Conservation (phyloP, 2,797 vertebrate genomes). For the Thamnophis elegans region DNA sequence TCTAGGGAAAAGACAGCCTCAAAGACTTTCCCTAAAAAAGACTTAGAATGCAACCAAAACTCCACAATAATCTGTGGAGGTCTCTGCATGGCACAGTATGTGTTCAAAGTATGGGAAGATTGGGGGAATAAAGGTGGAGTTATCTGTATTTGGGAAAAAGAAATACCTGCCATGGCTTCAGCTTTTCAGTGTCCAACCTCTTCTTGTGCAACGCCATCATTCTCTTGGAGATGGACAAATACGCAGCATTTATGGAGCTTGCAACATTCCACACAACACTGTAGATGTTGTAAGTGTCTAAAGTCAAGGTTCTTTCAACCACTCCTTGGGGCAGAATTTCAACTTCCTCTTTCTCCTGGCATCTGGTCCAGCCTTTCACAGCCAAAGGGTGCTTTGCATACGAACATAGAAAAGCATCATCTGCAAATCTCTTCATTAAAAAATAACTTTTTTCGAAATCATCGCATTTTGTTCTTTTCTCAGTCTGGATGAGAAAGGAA, state of each 20-base stretch:
- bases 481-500: not conserved
- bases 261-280: not conserved
- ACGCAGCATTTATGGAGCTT: not conserved
- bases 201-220: too few relatives aligned
- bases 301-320: not conserved
- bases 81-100: not conserved
- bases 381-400: not conserved
- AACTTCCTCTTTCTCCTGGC: not conserved
- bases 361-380: not conserved
- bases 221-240: too few relatives aligned
- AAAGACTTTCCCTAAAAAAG: not conserved
- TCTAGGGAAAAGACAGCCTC: not conserved
- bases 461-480: not conserved
- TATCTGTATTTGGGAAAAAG: not conserved
- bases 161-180: not conserved
- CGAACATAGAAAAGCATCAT: not conserved
- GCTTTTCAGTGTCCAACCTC: not conserved
- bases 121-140: too few relatives aligned
- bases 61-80: not conserved
- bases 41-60: not conserved
- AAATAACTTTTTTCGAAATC: rapidly evolving
- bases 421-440: too few relatives aligned
- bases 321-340: not conserved
- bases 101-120: not conserved
- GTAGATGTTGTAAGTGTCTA: not conserved